Evolutionary conservation across 2,888 invertebrate species (phyloP), one percentile per base, ranked within the genome.

Genomic region (Drosophila nigritarsus): DNA sequence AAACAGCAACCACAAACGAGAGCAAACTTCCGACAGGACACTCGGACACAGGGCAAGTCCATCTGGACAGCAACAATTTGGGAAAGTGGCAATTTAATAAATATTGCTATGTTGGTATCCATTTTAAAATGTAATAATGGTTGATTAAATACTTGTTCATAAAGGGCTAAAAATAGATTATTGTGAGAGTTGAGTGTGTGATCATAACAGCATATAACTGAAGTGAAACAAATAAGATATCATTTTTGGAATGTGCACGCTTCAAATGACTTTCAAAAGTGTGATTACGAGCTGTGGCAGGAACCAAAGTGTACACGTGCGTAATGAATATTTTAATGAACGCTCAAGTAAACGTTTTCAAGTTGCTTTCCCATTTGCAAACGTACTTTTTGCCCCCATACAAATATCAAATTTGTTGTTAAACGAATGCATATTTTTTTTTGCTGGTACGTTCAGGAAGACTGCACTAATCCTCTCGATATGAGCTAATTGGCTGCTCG

Each of bases 401-500:
- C 40, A 11, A 40, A 40, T 20, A 40, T 5, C 36, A 32, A 32
- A 32, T 32, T 32, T 32, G 9, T 32, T 32, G 30, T 32, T 3
- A 6, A 36, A 6, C 15, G 6, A 15, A 6, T 36, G 36, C 15
- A 36, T 36, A 36, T 36, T 34, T 38, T 38, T 36, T 1, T 42
- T 11, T 20, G 4, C 20, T 20, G 20, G 9, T n/a, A n/a, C n/a
- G 3, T 40, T n/a, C n/a, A 20, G 42, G 42, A 20, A 42, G 9
- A 20, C 42, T 3, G n/a, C 48, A 24, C 42, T 36, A 65, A 58
- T 65, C 27, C 72, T 49, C 60, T 59, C 51, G 49, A 70, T 71
- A 70, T 70, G 34, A 69, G 58, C 55, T 53, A 64, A 74, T 74
- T 69, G 74, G 59, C 74, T 50, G 66, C 36, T 24, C 48, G 9